Evolutionary conservation across 2,888 invertebrate species (phyloP), one percentile per base, ranked within the genome.

Genomic region (Heliconius charithonia): DNA sequence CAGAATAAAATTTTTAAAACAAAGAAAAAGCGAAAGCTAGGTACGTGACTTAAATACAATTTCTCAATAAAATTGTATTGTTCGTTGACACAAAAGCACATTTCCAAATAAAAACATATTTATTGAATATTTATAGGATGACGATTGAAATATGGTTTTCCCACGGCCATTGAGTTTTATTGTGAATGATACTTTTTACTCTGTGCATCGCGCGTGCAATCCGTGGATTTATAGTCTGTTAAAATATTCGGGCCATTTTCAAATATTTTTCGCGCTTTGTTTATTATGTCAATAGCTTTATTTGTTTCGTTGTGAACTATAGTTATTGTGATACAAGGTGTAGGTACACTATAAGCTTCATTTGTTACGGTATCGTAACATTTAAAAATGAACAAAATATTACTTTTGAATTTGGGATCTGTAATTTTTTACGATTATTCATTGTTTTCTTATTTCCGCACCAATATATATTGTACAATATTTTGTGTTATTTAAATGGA

Each of bases 141-240:
- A 75, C 75, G 37, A 75, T 79, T 79, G 75, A 79, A 79, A 79
- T 79, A 79, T 79, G 70, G 78, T 71, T 70, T 66, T 79, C 70
- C 75, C 75, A 75, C 77, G 79, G 80, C 51, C 79, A 79, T 81
- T 81, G 81, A 56, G 63, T 80, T 80, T 80, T 78, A 80, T 80
- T 80, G 80, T 78, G 69, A 80, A 78, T 80, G 76, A 76, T 80
- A 77, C 72, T 73, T 73, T 77, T 80, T 80, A 72, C 66, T 71
- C 78, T 75, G 76, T 80, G 78, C 76, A 76, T 76, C 27, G 75
- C 56, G 80, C 65, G 65, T 71, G 72, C 75, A 78, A 80, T 78
- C 75, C 80, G 66, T 72, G 51, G 75, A 80, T 80, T 80, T 80
- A 78, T 80, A 32, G 67, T 78, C 72, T 78, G 67, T 78, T 72